Conservation (phyloP, 2,113 vertebrate genomes). For the Phylloscopus trochiloides region DNA sequence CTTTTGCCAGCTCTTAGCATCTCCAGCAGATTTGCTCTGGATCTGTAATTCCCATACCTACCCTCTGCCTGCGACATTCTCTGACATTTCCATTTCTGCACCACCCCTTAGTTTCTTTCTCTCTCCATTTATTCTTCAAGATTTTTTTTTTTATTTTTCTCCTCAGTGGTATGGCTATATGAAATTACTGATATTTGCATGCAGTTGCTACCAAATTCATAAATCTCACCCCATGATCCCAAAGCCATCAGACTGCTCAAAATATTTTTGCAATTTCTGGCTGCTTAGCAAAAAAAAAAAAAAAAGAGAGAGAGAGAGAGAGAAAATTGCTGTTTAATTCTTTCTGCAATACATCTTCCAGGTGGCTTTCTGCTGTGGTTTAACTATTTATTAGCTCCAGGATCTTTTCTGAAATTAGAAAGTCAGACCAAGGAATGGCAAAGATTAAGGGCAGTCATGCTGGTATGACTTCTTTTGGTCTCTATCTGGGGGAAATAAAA, state of each 20-base stretch:
- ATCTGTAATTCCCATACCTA: constrained; percentile 57
- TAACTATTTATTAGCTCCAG: neutral
- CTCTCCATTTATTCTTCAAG: neutral
- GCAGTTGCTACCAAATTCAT: neutral
- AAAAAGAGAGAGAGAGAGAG: too few relatives aligned
- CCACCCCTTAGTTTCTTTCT: neutral
- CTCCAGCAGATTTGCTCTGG: constrained; percentile 61
- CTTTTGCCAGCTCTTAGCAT: constrained; percentile 55
- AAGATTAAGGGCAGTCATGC: neutral
- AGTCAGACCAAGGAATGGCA: neutral
- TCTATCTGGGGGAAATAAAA: neutral
- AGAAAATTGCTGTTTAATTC: neutral
- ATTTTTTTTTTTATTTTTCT: neutral
- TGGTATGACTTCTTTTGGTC: neutral
- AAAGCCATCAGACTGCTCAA: neutral
- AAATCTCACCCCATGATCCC: neutral
- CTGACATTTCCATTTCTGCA: constrained; percentile 44
- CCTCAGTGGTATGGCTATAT: neutral
- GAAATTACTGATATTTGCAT: neutral
- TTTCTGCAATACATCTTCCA: neutral
- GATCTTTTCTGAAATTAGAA: constrained; percentile 2
- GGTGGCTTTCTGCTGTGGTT: constrained; percentile 3
- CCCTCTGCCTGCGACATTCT: constrained; percentile 33
- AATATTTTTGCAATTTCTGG: neutral
- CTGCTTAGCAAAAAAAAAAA: neutral